Conservation (phyloP, 1,140 invertebrate species). For the Drosophila melanogaster region Release_6_plus_ISO1_MT NT_033779.5:19459501-19460000, state of each 20-base stretch:
- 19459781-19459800: conserved; percentile 7
- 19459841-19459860: conserved; percentile 82
- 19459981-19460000: conserved; percentile 39
- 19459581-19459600: conserved; percentile 15
- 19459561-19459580: conserved; percentile 64
- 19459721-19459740: conserved; percentile 71
- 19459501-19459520: conserved; percentile 56
- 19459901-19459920: conserved; percentile 77
- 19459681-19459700: conserved; percentile 61
- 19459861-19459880: conserved; percentile 61
- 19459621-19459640: conserved; percentile 54
- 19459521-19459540: conserved; percentile 42
- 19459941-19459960: conserved; percentile 46
- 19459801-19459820: conserved; percentile 65
- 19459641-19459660: conserved; percentile 76
- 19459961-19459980: conserved; percentile 31
- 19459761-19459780: conserved; percentile 1
- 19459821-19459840: conserved; percentile 64
- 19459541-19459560: conserved; percentile 75
- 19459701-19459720: conserved; percentile 78
- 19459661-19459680: conserved; percentile 49
- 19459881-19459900: conserved; percentile 63
- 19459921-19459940: conserved; percentile 65
- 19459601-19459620: conserved; percentile 3
- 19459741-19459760: conserved; percentile 35